Percentiles rank a stretch among this genome's conserved stretches.
Conservation (phyloP, 2,888 invertebrate species). For the Rhabditophanes sp. region DNA sequence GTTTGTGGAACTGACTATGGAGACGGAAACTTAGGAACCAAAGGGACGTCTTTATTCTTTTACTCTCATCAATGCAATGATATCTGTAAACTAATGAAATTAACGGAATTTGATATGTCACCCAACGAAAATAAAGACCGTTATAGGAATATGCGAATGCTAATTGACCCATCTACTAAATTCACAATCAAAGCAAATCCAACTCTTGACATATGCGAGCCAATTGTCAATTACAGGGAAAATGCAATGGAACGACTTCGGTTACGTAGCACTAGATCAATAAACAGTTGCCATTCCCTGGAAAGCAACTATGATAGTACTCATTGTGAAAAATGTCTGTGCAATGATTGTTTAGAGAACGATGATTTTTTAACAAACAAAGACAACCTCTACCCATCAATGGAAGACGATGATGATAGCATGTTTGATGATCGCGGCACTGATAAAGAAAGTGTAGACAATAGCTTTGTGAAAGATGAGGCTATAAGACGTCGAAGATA, state of each 20-base stretch:
- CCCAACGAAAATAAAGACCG: constrained; percentile 39
- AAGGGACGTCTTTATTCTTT: constrained; percentile 53
- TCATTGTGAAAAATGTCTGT: constrained; percentile 1
- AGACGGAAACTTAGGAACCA: constrained; percentile 51
- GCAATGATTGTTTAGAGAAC: too few relatives aligned
- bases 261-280: constrained; percentile 12
- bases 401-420: constrained; percentile 1
- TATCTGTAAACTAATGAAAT: constrained; percentile 49
- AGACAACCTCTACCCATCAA: too few relatives aligned
- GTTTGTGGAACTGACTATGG: constrained; percentile 49
- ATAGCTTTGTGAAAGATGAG: too few relatives aligned
- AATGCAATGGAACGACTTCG: constrained; percentile 20
- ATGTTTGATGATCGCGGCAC: background rate
- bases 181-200: constrained; percentile 1
- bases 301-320: constrained; percentile 1
- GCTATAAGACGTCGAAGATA: background rate
- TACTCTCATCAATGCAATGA: constrained; percentile 51
- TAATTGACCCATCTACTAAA: constrained; percentile 5
- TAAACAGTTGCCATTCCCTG: constrained; percentile 5
- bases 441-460: background rate
- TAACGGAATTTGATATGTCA: constrained; percentile 51
- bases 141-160: background rate
- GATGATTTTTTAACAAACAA: too few relatives aligned
- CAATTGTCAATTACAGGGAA: constrained; percentile 5
- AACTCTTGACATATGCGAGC: constrained; percentile 3